These are phyloP conservation scores for Pyxicephalus adspersus DNA, from an alignment of 2,113 vertebrate species.

Conservation along the genomic window DNA sequence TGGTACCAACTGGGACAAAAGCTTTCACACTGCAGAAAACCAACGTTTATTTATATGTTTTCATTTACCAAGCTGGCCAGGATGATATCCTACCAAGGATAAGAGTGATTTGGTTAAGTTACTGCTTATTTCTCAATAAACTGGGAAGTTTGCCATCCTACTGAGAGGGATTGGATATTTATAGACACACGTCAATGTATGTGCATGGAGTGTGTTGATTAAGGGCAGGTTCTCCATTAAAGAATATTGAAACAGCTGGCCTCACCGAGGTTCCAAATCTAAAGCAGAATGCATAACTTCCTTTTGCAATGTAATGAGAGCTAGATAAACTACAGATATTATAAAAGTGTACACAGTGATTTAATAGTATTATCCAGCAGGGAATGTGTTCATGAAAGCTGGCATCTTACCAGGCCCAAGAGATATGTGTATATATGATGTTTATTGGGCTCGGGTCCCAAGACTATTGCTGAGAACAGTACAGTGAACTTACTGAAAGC, in stretches of 20 bases:
- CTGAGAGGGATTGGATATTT: conserved; percentile 36
- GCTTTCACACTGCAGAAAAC: not conserved
- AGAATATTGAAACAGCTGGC: conserved; percentile 51
- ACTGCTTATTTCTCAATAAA: conserved; percentile 42
- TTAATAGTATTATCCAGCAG: conserved; percentile 10
- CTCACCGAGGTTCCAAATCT: conserved; percentile 6
- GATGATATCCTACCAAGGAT: conserved; percentile 16
- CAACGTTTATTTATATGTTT: not conserved
- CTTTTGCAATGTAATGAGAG: conserved; percentile 27
- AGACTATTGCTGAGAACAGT: not conserved
- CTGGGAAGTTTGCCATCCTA: conserved; percentile 29
- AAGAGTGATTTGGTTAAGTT: conserved; percentile 33
- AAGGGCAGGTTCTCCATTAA: conserved; percentile 46
- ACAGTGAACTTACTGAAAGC: not conserved
- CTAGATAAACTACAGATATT: conserved; percentile 40
- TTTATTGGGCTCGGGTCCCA: not conserved
- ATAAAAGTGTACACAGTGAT: conserved; percentile 34
- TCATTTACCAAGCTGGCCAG: not conserved
- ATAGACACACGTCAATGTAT: conserved; percentile 42
- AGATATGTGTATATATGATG: not conserved
- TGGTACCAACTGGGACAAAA: not conserved
- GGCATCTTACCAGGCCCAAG: not conserved
- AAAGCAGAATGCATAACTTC: conserved; percentile 21
- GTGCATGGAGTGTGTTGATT: conserved; percentile 46
- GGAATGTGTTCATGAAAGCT: conserved; percentile 8